These are phyloP conservation scores for Athripsodes cinereus DNA, from an alignment of 2,888 invertebrate genomes.

Conservation along the genomic window DNA sequence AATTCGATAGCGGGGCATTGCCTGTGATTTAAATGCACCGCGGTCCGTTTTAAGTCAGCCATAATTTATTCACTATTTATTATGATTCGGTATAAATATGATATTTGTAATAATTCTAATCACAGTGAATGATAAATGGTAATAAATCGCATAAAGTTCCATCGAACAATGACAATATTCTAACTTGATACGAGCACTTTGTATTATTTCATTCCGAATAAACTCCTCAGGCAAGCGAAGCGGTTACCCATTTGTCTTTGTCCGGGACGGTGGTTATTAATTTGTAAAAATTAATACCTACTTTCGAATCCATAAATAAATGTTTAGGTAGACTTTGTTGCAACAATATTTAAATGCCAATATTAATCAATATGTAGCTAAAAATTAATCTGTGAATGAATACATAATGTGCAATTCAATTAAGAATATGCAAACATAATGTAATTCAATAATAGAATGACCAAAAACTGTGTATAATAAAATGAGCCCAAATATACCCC, in stretches of 20 bases:
- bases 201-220: not conserved
- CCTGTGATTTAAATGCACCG: not conserved
- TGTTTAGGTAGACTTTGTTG: not conserved
- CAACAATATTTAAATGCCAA: too few species aligned
- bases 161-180: not conserved
- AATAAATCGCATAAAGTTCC: not conserved
- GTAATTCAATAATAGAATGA: too few species aligned
- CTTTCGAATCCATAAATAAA: not conserved
- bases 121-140: not conserved
- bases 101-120: not conserved
- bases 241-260: not conserved
- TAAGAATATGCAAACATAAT: too few species aligned
- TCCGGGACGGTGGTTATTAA: not conserved
- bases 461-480: too few species aligned
- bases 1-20: too few species aligned
- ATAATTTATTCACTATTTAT: conserved; percentile 1
- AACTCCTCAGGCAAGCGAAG: not conserved
- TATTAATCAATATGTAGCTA: too few species aligned
- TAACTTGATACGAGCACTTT: not conserved
- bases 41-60: not conserved
- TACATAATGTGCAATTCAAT: too few species aligned
- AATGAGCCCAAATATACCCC: too few species aligned
- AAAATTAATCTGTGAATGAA: too few species aligned
- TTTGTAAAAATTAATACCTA: not conserved
- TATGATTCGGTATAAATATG: not conserved